These are phyloP conservation scores for Grapholita molesta DNA, from an alignment of 1,140 invertebrate species.

Conservation along the genomic window DNA sequence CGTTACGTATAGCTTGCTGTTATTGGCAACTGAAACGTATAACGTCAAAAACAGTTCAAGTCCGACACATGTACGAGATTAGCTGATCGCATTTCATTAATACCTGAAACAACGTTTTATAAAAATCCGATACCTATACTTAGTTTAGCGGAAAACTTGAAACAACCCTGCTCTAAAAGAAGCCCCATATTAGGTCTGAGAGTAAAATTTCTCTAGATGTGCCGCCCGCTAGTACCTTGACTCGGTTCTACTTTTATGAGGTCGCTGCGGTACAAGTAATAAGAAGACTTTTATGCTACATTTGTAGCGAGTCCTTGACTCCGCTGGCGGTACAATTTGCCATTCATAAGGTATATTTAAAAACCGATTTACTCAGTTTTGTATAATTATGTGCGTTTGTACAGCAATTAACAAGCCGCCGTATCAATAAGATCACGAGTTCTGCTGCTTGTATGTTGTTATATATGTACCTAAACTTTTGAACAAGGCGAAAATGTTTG, in stretches of 20 bases:
- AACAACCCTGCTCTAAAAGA: neutral
- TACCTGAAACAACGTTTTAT: too few relatives aligned
- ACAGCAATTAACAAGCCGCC: neutral
- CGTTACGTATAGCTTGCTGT: too few relatives aligned
- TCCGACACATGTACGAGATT: too few relatives aligned
- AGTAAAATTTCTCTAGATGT: neutral
- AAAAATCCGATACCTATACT: slow-evolving; percentile 26
- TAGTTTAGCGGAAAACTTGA: neutral
- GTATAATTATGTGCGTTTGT: neutral
- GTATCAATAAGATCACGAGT: neutral
- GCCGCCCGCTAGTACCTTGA: slow-evolving; percentile 7
- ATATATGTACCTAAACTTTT: too few relatives aligned
- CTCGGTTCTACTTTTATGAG: slow-evolving; percentile 16
- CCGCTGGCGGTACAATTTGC: neutral
- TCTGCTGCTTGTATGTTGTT: too few relatives aligned
- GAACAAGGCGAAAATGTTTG: too few relatives aligned
- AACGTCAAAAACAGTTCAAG: too few relatives aligned
- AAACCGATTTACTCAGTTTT: neutral
- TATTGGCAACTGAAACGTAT: too few relatives aligned
- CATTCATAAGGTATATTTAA: neutral
- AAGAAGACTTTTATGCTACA: slow-evolving; percentile 3
- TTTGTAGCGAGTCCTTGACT: neutral
- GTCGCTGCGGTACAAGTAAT: neutral
- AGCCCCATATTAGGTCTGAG: neutral
- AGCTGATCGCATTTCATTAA: too few relatives aligned